A percentile compares a stretch with the other conserved stretches of the same genome.
phyloP scores from a whole-genome alignment of 1,140 invertebrate genomes.

The Drosophila melanogaster region DNA sequence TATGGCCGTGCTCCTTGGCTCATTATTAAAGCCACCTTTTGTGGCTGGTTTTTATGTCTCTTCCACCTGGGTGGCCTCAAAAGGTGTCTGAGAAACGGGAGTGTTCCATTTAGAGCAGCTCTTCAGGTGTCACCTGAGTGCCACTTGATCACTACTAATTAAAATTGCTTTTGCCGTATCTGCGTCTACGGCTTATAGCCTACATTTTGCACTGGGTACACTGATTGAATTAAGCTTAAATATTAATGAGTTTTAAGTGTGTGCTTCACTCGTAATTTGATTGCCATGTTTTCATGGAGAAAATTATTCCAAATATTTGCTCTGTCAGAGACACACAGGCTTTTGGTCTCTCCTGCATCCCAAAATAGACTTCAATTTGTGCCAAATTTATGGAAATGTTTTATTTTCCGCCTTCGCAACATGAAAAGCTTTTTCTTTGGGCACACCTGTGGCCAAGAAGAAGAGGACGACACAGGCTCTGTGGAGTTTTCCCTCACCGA shows the following conservation, averaged over 20 bases:
- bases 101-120: constrained; percentile 26
- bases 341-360: constrained; percentile 27
- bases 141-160: constrained; percentile 37
- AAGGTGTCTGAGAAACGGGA: constrained; percentile 42
- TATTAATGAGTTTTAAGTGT: constrained; percentile 39
- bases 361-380: constrained; percentile 74
- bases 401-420: constrained; percentile 33
- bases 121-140: constrained; percentile 33
- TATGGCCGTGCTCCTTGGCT: constrained; percentile 40
- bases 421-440: constrained; percentile 14
- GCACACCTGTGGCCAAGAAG: constrained; percentile 54
- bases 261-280: constrained; percentile 27
- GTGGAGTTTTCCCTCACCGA: constrained; percentile 5
- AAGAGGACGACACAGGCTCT: constrained; percentile 17
- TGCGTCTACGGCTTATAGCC: constrained; percentile 2
- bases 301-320: constrained; percentile 41
- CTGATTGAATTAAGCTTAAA: constrained; percentile 40
- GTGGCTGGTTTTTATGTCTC: constrained; percentile 70
- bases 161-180: constrained; percentile 31
- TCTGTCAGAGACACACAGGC: neutral
- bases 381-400: constrained; percentile 72
- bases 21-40: constrained; percentile 71
- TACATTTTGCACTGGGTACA: constrained; percentile 8
- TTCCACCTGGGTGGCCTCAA: constrained; percentile 34
- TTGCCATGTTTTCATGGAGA: constrained; percentile 32